phyloP scores from a whole-genome alignment of 2,113 vertebrate genomes.

The Hemibates koningsi region DNA sequence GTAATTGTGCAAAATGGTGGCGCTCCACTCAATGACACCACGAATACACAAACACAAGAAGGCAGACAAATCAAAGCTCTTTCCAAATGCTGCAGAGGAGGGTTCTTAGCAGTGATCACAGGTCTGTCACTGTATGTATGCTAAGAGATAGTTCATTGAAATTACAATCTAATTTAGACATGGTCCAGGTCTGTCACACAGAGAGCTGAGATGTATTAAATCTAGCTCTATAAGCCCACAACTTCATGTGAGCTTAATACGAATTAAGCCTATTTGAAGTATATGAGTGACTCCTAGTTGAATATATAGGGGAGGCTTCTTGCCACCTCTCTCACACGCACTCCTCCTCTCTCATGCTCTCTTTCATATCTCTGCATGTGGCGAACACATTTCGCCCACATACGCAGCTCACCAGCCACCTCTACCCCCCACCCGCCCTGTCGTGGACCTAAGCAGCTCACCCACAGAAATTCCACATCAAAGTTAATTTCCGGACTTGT shows the following conservation, averaged over 20 bases:
- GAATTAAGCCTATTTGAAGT: slow-evolving; percentile 12
- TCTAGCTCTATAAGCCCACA: slow-evolving; percentile 2
- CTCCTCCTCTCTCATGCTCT: not conserved
- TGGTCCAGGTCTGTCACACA: slow-evolving; percentile 40
- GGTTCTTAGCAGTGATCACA: slow-evolving; percentile 8
- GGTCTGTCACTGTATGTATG: slow-evolving; percentile 5
- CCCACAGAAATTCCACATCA: slow-evolving; percentile 19
- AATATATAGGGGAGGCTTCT: not conserved
- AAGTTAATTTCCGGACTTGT: slow-evolving; percentile 45
- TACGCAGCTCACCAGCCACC: slow-evolving; percentile 12
- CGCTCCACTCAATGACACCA: not conserved
- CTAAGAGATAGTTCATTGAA: slow-evolving; percentile 35
- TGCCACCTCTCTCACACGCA: not conserved
- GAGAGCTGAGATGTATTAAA: slow-evolving; percentile 24
- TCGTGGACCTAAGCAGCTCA: not conserved
- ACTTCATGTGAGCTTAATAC: slow-evolving; percentile 8
- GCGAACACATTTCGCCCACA: slow-evolving; percentile 29
- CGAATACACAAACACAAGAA: not conserved
- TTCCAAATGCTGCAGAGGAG: not conserved
- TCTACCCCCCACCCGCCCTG: not conserved
- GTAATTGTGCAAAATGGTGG: not conserved
- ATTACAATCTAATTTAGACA: slow-evolving; percentile 39
- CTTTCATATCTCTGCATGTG: slow-evolving; percentile 7
- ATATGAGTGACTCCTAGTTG: not conserved
- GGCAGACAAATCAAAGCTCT: not conserved